Evolutionary conservation across 35 echinoderm and acorn worm genomes (phyloP).

Genomic region (Heliocidaris tuberculata): DNA sequence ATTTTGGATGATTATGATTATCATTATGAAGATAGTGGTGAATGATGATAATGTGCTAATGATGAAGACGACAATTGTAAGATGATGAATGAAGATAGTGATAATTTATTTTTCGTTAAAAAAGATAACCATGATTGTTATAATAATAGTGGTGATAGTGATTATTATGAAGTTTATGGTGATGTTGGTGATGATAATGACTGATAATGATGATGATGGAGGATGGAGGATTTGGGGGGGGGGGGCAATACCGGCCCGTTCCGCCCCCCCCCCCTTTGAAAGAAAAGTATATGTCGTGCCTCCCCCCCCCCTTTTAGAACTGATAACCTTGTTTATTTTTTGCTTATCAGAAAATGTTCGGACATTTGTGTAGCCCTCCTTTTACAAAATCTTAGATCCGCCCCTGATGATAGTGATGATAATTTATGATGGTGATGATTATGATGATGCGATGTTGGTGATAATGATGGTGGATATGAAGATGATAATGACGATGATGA

Average conservation of each 20-base stretch:
- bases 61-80: not conserved
- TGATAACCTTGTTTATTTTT: too few relatives aligned
- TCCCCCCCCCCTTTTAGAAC: too few relatives aligned
- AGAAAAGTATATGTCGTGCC: too few relatives aligned
- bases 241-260: too few relatives aligned
- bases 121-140: not conserved
- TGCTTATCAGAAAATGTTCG: too few relatives aligned
- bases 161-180: not conserved
- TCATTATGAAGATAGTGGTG: not conserved
- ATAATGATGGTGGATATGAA: not conserved
- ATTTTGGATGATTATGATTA: not conserved
- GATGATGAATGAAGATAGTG: not conserved
- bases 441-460: not conserved
- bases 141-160: not conserved
- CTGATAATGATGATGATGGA: not conserved
- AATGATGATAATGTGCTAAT: not conserved
- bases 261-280: too few relatives aligned
- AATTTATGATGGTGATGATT: not conserved
- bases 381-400: too few relatives aligned
- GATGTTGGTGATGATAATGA: slow-evolving; percentile 8
- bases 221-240: too few relatives aligned
- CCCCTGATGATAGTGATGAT: not conserved
- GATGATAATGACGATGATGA: not conserved
- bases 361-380: too few relatives aligned
- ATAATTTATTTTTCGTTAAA: not conserved